phyloP scores from a whole-genome alignment of 53 echinoderm and acorn worm species.

The Actinopyga echinites region DNA sequence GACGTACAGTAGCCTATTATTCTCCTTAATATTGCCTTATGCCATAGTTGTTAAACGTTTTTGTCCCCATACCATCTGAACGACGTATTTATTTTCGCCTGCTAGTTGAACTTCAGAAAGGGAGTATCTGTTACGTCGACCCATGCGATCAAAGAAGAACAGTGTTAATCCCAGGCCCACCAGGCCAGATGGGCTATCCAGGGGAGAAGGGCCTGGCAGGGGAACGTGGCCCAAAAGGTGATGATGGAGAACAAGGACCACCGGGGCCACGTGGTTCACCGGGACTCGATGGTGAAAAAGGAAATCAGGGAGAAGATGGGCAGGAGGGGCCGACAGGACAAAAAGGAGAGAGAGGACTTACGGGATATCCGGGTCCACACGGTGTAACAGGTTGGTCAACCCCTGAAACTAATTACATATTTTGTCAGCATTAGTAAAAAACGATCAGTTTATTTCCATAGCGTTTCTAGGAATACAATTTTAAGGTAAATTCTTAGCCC shows the following conservation, averaged over 20 bases:
- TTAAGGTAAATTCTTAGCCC: too few relatives aligned
- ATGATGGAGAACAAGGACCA: background rate
- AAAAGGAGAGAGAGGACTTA: background rate
- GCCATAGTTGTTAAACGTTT: too few relatives aligned
- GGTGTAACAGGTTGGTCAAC: too few relatives aligned
- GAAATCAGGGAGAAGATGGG: background rate
- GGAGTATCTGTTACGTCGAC: conserved; percentile 12
- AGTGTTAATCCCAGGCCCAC: conserved; percentile 21
- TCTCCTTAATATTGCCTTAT: too few relatives aligned
- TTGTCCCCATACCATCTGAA: too few relatives aligned
- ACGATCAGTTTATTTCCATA: too few relatives aligned
- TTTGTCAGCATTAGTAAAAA: too few relatives aligned
- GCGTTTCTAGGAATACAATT: too few relatives aligned
- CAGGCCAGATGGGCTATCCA: background rate
- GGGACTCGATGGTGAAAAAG: background rate
- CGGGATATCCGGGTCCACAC: background rate
- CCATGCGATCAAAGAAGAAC: conserved; percentile 22
- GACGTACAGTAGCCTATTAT: too few relatives aligned
- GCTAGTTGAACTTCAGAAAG: background rate
- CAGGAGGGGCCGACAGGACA: background rate
- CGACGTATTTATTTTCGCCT: too few relatives aligned
- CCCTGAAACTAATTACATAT: too few relatives aligned
- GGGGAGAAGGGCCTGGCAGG: background rate
- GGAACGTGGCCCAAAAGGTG: background rate
- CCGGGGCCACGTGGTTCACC: background rate